These are phyloP conservation scores for Embidobia sp. DNA, from an alignment of 2,888 invertebrate genomes.

Conservation along the genomic window DNA sequence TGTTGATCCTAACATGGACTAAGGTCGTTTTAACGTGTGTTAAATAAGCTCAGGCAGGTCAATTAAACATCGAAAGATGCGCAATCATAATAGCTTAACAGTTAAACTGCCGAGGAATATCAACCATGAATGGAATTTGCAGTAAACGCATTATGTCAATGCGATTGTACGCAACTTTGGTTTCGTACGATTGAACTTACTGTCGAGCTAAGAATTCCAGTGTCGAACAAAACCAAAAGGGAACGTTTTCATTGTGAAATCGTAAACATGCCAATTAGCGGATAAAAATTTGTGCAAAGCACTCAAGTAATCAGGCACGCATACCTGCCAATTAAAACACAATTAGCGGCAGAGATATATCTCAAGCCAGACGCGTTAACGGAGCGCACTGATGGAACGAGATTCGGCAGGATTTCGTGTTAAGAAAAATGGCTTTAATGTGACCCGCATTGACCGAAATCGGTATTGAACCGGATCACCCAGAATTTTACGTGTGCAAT, in stretches of 20 bases:
- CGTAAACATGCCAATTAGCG: constrained; percentile 48
- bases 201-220: constrained; percentile 17
- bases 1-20: too few species aligned
- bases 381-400: constrained; percentile 16
- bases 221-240: constrained; percentile 13
- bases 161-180: constrained; percentile 12
- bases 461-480: constrained; percentile 32
- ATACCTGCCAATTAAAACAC: constrained; percentile 49
- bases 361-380: constrained; percentile 10
- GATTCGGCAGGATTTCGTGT: constrained; percentile 10
- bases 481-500: constrained; percentile 6
- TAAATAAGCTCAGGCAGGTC: constrained; percentile 2
- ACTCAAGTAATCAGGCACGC: constrained; percentile 31
- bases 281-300: constrained; percentile 41
- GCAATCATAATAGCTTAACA: constrained; percentile 10
- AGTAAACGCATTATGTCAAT: constrained; percentile 33
- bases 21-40: too few species aligned
- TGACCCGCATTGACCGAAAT: constrained; percentile 14
- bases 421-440: constrained; percentile 3
- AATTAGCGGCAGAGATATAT: constrained; percentile 27
- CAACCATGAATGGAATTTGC: constrained; percentile 22
- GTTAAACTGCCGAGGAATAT: constrained; percentile 3
- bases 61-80: constrained; percentile 22
- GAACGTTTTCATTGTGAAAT: constrained; percentile 48
- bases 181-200: constrained; percentile 8